Percentiles rank a stretch among this genome's conserved stretches.
phyloP scores from a whole-genome alignment of 2,113 vertebrate species.

The Plecturocebus donacophilus region DNA sequence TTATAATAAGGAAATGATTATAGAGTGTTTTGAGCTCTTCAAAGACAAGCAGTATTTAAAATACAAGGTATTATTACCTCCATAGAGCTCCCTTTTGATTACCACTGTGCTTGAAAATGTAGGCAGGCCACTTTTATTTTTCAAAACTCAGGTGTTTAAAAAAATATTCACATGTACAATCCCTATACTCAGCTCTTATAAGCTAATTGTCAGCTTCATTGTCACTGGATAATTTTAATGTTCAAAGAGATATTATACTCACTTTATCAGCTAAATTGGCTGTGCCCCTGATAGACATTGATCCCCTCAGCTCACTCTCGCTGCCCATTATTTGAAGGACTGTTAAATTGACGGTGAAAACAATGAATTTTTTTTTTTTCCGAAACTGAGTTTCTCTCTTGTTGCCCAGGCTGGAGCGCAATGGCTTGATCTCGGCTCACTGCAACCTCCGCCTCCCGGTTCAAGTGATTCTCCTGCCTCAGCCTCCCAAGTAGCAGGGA shows the following conservation, averaged over 20 bases:
- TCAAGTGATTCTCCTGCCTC: too few relatives aligned
- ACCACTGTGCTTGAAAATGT: slow-evolving; percentile 73
- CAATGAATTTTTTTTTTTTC: slow-evolving; percentile 48
- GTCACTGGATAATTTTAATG: slow-evolving; percentile 69
- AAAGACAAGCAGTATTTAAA: slow-evolving; percentile 75
- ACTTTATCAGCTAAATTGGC: slow-evolving; percentile 73
- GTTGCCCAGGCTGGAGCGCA: too few relatives aligned
- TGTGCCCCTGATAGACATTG: slow-evolving; percentile 55
- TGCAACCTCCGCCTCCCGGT: too few relatives aligned
- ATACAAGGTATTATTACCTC: slow-evolving; percentile 77
- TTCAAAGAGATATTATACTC: slow-evolving; percentile 63
- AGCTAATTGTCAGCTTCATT: slow-evolving; percentile 63
- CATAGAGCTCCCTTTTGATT: slow-evolving; percentile 67
- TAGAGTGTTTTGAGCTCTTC: slow-evolving; percentile 65
- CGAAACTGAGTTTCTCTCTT: too few relatives aligned
- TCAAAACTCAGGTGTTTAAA: slow-evolving; percentile 70
- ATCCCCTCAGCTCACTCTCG: slow-evolving; percentile 52
- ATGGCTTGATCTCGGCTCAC: too few relatives aligned
- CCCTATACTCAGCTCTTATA: slow-evolving; percentile 33
- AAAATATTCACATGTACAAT: slow-evolving; percentile 63
- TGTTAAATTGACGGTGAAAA: slow-evolving; percentile 62
- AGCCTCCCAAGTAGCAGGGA: too few relatives aligned
- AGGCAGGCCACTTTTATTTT: slow-evolving; percentile 76
- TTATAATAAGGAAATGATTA: slow-evolving; percentile 76
- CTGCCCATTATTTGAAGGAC: slow-evolving; percentile 50